Evolutionary conservation across 1,140 invertebrate species (phyloP), one percentile per base, ranked within the genome.

Genomic region (Lepidurus arcticus): DNA sequence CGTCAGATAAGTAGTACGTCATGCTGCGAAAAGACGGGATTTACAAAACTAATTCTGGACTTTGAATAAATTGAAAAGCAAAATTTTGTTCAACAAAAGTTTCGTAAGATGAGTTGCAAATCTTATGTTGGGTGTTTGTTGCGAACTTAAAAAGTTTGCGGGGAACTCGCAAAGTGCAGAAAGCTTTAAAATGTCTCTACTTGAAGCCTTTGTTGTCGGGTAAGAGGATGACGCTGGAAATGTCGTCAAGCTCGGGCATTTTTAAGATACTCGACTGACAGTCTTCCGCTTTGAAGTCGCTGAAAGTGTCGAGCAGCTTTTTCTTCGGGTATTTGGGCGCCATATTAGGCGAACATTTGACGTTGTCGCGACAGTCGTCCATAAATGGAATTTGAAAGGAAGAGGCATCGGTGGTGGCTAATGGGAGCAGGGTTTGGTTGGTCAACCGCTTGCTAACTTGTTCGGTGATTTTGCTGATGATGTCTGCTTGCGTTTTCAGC

Each of bases 191-290:
- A 16, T 7, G 53, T 65, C 13, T 65, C 88, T 87, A 92, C 92
- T 89, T 87, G 84, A 90, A 89, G 77, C 91, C 92, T 84, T 92
- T 92, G 83, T 92, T 91, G 84, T 92, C 90, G 76, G 91, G 90
- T 1, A 90, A 89, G 79, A 93, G 84, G 84, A 91, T 92, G 9
- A 91, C 86, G 24, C 86, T 84, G 42, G 86, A 85, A 84, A 85
- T 82, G 82, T 85, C 80, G 81, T 82, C 77, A 84, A 83, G 83
- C 83, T 83, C 65, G 79, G 85, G 80, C 81, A 84, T 81, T 26
- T 53, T 79, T 44, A 53, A 65, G 7, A 24, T 73, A 7, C 16
- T 21, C 10, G 76, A 78, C 42, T 26, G 74, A 74, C 80, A 80
- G 21, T 78, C 65, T 75, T 76, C 77, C 24, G 75, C 53, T 21